Conservation (phyloP, 2,797 vertebrate species). For the Manis crassicaudata region DNA sequence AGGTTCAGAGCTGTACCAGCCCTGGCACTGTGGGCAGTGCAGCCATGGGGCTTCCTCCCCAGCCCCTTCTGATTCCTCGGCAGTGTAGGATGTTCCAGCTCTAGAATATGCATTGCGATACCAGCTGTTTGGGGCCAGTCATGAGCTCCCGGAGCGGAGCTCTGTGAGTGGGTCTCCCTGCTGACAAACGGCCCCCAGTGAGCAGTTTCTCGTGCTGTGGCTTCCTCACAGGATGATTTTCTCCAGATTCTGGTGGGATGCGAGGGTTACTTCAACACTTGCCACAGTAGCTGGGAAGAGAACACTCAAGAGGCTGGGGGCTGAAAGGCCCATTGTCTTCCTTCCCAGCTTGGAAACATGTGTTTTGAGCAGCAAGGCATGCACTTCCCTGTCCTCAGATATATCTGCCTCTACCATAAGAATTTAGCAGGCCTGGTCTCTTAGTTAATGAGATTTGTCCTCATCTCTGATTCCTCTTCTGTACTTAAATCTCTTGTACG, state of each 20-base stretch:
- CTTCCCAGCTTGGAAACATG: conserved; percentile 28
- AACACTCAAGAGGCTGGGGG: conserved; percentile 68
- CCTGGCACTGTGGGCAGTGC: neutral
- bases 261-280: conserved; percentile 81
- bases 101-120: neutral
- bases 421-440: neutral
- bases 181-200: conserved; percentile 69
- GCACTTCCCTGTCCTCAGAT: neutral
- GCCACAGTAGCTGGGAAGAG: conserved; percentile 75
- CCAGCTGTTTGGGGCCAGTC: conserved; percentile 75
- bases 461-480: neutral
- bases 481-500: neutral
- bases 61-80: neutral
- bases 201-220: conserved; percentile 76
- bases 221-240: conserved; percentile 74
- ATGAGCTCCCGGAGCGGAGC: conserved; percentile 69
- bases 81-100: conserved; percentile 64
- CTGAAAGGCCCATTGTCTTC: conserved; percentile 26
- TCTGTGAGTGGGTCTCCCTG: conserved; percentile 71
- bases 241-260: conserved; percentile 64
- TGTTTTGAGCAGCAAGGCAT: neutral
- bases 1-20: conserved; percentile 47
- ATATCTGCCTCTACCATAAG: neutral
- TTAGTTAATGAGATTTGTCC: neutral
- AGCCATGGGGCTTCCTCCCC: conserved; percentile 37